Base-by-base conservation (phyloP, 2,113 vertebrate species). In the Uria aalge region DNA sequence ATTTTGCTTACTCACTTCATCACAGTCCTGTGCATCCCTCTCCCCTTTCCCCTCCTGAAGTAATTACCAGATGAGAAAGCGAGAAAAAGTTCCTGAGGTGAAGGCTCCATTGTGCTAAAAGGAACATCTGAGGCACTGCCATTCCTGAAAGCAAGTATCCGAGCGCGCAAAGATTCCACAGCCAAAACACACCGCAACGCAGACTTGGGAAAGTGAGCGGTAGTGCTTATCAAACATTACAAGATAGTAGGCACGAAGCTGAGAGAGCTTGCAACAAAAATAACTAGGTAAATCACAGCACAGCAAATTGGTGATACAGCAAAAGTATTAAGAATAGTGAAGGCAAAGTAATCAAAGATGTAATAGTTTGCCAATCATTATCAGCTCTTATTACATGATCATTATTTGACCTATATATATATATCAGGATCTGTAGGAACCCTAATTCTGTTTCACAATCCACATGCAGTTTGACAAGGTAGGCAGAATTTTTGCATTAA, bases 161-260 rank as follows among this genome's bases (percentile, higher is more conserved):
- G 6, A 85, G n/a, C 0, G 0, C 2, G 1, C 27, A 16, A 21
- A 68, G 30, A n/a, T 38, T 12, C 17, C 13, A 36, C 27, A 50
- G 23, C 45, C 40, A 50, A 72, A 68, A 20, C 22, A 9, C 27
- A 20, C 14, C 30, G 13, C 38, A 2, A 47, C 3, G 38, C 13
- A 47, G 40, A 21, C 59, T 53, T 2, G 0, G 18, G 27, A 5
- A 23, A 71, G 11, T 22, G 2, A 4, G 9, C 41, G 50, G 60
- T 15, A 43, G 68, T 12, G 30, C 24, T 43, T 78, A 62, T 18
- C 48, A n/a, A 53, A 50, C 11, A 4, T 19, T 4, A 8, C 0
- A 2, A 52, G 56, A 5, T 34, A 85, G 63, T 8, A 55, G 34
- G 45, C 38, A 57, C 38, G 38, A 16, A 4, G 8, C 8, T 45